A percentile compares a stretch with the other conserved stretches of the same genome.
These are phyloP conservation scores for Nemopilema nomurai DNA, from an alignment of 30 jellyfish, hydroid and myxozoan genomes.

Conservation along the genomic window DNA sequence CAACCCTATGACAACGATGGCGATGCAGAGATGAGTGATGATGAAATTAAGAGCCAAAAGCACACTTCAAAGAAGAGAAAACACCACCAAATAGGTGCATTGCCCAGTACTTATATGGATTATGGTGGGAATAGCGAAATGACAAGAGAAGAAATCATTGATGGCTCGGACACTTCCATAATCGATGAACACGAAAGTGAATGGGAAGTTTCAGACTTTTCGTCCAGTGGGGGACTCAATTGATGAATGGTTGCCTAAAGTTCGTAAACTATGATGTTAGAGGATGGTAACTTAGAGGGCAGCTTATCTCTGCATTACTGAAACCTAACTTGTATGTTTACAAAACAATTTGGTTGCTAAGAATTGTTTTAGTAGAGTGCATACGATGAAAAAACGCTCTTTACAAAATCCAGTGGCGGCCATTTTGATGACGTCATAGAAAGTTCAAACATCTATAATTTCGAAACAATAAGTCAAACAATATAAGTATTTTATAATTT, in stretches of 20 bases:
- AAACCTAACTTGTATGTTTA: background rate
- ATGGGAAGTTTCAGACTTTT: background rate
- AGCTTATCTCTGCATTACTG: background rate
- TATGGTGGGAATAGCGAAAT: background rate
- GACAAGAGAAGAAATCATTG: background rate
- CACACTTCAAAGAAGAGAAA: background rate
- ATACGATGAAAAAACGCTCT: background rate
- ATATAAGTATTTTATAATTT: too few relatives aligned
- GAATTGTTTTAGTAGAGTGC: background rate
- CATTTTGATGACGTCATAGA: background rate
- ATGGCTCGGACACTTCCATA: background rate
- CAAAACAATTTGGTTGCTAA: background rate
- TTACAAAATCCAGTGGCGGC: background rate
- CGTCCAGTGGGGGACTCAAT: background rate
- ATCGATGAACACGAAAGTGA: background rate
- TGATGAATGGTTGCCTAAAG: background rate
- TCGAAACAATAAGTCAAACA: too few relatives aligned
- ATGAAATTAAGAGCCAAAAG: background rate
- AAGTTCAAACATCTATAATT: background rate
- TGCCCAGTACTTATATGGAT: conserved; percentile 8
- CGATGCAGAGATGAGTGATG: conserved; percentile 16
- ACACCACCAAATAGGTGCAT: conserved; percentile 3
- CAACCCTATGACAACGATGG: background rate
- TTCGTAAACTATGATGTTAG: background rate
- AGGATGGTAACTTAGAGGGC: background rate